phyloP scores from a whole-genome alignment of 2,797 vertebrate genomes.

The Acropternis orthonyx region DNA sequence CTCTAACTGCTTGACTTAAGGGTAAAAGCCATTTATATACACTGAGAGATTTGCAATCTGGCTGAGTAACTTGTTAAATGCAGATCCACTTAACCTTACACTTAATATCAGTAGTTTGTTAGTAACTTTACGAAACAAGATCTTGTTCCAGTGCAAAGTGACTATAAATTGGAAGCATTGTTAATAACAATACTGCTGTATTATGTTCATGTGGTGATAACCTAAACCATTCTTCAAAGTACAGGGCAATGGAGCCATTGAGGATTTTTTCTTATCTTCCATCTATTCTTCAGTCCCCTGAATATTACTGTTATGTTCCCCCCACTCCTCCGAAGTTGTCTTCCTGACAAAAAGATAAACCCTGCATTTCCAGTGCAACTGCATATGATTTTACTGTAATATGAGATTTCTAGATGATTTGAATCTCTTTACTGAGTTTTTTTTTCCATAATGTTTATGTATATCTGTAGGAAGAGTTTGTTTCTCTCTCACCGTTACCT shows the following conservation, averaged over 20 bases:
- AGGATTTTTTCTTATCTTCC: background rate
- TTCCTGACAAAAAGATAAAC: background rate
- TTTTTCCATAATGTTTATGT: background rate
- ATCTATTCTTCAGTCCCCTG: background rate
- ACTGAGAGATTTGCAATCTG: background rate
- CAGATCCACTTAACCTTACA: background rate
- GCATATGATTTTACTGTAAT: background rate
- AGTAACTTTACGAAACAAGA: background rate
- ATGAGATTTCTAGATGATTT: background rate
- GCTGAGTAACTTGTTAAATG: background rate
- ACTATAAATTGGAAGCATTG: background rate
- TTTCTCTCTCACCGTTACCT: background rate
- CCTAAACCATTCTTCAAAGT: background rate
- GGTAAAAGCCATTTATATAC: background rate
- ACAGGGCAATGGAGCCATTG: background rate
- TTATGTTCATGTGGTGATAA: background rate
- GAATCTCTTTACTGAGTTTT: background rate
- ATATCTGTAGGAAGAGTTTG: background rate
- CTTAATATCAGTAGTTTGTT: background rate
- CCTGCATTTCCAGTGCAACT: background rate
- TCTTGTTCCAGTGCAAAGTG: background rate
- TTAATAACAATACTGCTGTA: background rate
- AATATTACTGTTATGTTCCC: background rate
- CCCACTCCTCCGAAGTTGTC: background rate
- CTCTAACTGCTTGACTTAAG: background rate